Percentiles rank a stretch among this genome's conserved stretches.
Evolutionary conservation across 35 echinoderm and acorn worm genomes (phyloP).

Genomic region (Nesometra sesokonis): DNA sequence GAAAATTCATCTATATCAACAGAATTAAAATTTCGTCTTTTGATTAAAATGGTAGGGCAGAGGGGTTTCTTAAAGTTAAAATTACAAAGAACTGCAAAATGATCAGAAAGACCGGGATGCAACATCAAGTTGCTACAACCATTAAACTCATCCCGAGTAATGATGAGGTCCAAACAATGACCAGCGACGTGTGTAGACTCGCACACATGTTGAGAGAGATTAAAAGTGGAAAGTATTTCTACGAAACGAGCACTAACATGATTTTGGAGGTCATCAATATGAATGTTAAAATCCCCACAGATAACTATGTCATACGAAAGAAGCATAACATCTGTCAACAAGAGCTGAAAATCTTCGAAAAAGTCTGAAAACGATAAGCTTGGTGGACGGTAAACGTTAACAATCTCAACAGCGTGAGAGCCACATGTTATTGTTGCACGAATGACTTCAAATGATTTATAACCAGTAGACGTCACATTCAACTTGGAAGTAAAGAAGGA

Average conservation of each 20-base stretch:
- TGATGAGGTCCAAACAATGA: conserved; percentile 9
- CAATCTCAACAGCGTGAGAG: conserved; percentile 6
- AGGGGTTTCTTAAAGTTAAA: background rate
- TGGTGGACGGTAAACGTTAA: conserved; percentile 22
- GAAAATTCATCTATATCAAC: no score
- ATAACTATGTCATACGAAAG: conserved; percentile 53
- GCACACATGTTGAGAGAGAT: background rate
- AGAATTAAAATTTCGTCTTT: no score
- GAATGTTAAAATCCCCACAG: conserved; percentile 58
- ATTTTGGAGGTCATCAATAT: conserved; percentile 29
- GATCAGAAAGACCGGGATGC: conserved; percentile 19
- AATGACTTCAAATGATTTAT: conserved; percentile 29
- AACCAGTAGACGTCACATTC: background rate
- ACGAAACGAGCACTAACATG: background rate
- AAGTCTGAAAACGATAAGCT: background rate
- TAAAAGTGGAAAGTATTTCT: conserved; percentile 1
- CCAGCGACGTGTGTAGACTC: no score
- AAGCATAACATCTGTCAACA: conserved; percentile 29
- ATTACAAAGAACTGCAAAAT: background rate
- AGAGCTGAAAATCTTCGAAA: conserved; percentile 33
- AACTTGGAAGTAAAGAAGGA: conserved; percentile 10
- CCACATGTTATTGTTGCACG: background rate
- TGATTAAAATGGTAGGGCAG: no score
- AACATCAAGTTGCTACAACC: background rate
- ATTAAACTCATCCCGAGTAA: conserved; percentile 1